Base-by-base conservation (phyloP, 2,888 invertebrate species). In the Pediacus dermestoides region DNA sequence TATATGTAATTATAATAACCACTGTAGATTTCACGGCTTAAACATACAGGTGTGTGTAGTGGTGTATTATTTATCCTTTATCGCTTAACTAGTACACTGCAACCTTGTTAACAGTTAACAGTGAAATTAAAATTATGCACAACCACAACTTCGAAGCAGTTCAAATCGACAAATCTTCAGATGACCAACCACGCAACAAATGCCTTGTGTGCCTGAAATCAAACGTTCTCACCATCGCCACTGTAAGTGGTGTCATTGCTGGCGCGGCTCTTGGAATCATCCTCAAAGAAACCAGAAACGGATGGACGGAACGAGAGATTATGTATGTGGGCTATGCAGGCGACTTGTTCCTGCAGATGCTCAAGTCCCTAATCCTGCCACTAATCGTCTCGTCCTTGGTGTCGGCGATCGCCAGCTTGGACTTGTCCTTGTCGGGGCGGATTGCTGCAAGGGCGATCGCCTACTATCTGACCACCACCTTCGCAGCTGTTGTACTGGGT, bases 341-440 rank as follows among this genome's bases (percentile, higher is more conserved):
- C 14, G 14, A 34, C 28, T 2, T 87, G 30, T 82, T 86, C 55
- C 74, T 87, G 48, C 71, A 81, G 44, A 84, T 85, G 80, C 71
- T 87, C 35, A 84, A 85, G 64, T 77, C 79, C 42, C 71, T 87
- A 39, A 85, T 87, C 53, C 67, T 87, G 31, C 87, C 87, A 1
- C 73, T 87, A 44, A 80, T 86, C 42, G 70, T 80, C n/a, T 73
- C 79, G 2, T 80, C 79, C 8, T 72, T 85, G 44, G 74, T 85
- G 30, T 77, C 82, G 2, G 84, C 85, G 10, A 77, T 85, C 45
- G 82, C 83, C 8, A 77, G 77, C 28, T 70, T 85, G 52, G 84
- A 85, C 65, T 72, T 82, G 13, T 74, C 73, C 23, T 68, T 85
- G 18, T 82, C 82, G 9, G 80, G 81, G 46, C 71, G 63, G 53